Evolutionary conservation across 1,140 invertebrate genomes (phyloP), one percentile per base, ranked within the genome.

Genomic region (Aphelinus atriplicis): DNA sequence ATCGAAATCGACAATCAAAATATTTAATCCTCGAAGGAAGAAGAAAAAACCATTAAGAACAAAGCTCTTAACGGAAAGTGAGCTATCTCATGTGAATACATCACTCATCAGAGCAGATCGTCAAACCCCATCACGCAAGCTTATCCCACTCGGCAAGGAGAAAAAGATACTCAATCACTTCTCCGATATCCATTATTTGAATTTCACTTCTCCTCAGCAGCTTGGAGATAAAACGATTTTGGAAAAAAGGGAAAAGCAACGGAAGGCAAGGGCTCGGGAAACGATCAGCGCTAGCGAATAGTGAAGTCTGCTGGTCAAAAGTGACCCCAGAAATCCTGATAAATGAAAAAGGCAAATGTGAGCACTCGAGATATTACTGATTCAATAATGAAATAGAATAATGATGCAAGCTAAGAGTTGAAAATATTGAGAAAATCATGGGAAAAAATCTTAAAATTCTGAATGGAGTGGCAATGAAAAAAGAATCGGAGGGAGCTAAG

Each of bases 311-410:
- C 5, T 65, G 75, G 75, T 71, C 75, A 76, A 71, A 9, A 26
- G 4, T 6, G 63, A 67, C 64, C 5, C 57, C 50, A 58, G 46
- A 76, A 71, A 76, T 76, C 63, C 58, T 76, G 69, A 72, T 76
- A 76, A 76, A 76, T 76, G 75, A 76, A 76, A 71, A 72, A 67
- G 51, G 45, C 45, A 75, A 74, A 69, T 46, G 51, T 9, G 7
- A 9, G 61, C 7, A 63, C 50, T 60, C 71, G 6, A 26, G 57
- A 1, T 26, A 46, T 55, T n/a, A 26, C 10, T 55, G 62, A 73
- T 67, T 55, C 7, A 73, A 55, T 67, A 67, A 9, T 10, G 71
- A 61, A 42, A n/a, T 64, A 46, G 43, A 47, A 73, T 65, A 57
- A 62, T 6, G 46, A 45, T 53, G 10, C 10, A 1, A 61, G 9